These are phyloP conservation scores for Epistrophe grossulariae DNA, from an alignment of 2,888 invertebrate species.

Conservation along the genomic window DNA sequence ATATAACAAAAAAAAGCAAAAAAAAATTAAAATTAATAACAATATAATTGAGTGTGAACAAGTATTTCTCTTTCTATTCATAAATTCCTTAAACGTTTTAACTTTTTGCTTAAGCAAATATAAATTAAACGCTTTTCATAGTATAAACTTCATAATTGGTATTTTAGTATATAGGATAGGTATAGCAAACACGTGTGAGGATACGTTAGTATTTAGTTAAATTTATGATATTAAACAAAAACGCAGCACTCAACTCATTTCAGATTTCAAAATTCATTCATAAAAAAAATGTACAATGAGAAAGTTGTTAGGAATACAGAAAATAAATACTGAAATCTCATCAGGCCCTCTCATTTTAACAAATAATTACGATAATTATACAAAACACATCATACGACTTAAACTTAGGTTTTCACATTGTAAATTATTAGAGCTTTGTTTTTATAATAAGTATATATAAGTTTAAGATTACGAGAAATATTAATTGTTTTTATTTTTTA, in stretches of 20 bases:
- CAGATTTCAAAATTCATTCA: slow-evolving; percentile 44
- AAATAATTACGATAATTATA: slow-evolving; percentile 14
- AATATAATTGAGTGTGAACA: slow-evolving; percentile 61
- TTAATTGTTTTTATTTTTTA: slow-evolving; percentile 41
- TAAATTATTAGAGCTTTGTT: slow-evolving; percentile 30
- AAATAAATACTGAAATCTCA: slow-evolving; percentile 55
- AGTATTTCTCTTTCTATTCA: slow-evolving; percentile 1
- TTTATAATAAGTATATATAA: slow-evolving; percentile 29
- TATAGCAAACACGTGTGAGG: slow-evolving; percentile 43
- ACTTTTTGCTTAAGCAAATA: not conserved
- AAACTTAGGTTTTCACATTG: slow-evolving; percentile 38
- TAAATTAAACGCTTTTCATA: slow-evolving; percentile 5
- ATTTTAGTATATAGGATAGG: slow-evolving; percentile 26
- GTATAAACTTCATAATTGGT: slow-evolving; percentile 32
- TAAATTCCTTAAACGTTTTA: not conserved
- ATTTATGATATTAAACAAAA: slow-evolving; percentile 32
- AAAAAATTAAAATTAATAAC: slow-evolving; percentile 52
- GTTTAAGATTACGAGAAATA: slow-evolving; percentile 52
- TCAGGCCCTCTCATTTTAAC: slow-evolving; percentile 13
- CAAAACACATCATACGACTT: slow-evolving; percentile 49
- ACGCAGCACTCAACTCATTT: slow-evolving; percentile 26
- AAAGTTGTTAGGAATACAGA: slow-evolving; percentile 32
- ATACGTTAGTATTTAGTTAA: slow-evolving; percentile 23
- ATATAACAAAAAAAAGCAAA: slow-evolving; percentile 73
- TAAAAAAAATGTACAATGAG: slow-evolving; percentile 3